Percentiles rank a stretch among this genome's conserved stretches.
Conservation (phyloP, 1,140 invertebrate species). For the Ephestia elutella region DNA sequence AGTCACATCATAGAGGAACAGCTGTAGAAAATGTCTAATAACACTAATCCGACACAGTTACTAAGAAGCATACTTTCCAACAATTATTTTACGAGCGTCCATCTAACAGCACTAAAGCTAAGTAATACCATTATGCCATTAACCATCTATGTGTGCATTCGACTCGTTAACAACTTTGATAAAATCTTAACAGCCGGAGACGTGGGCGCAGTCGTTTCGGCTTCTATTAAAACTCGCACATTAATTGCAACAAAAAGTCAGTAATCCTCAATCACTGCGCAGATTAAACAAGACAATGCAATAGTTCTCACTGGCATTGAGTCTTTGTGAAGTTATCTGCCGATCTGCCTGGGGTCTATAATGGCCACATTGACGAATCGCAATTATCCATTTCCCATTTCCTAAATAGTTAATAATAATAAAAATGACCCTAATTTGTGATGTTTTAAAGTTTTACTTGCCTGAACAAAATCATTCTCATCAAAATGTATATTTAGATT, state of each 20-base stretch:
- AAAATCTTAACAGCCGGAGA: background rate
- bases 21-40: background rate
- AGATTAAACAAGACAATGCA: background rate
- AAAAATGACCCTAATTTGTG: no score
- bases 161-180: background rate
- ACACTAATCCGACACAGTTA: background rate
- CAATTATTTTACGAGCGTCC: background rate
- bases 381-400: no score
- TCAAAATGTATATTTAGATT: no score
- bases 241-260: background rate
- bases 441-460: no score
- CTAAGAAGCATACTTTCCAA: background rate
- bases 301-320: background rate
- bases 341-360: no score
- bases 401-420: no score
- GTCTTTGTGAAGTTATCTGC: background rate
- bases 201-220: background rate
- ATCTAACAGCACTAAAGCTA: background rate
- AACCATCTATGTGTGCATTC: background rate
- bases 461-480: no score
- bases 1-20: background rate
- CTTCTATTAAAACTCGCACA: constrained; percentile 1
- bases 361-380: no score
- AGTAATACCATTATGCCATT: constrained; percentile 1
- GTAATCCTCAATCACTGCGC: background rate